A percentile compares a stretch with the other conserved stretches of the same genome.
Conservation (phyloP, 2,888 invertebrate species). For the Epinotia nisella region DNA sequence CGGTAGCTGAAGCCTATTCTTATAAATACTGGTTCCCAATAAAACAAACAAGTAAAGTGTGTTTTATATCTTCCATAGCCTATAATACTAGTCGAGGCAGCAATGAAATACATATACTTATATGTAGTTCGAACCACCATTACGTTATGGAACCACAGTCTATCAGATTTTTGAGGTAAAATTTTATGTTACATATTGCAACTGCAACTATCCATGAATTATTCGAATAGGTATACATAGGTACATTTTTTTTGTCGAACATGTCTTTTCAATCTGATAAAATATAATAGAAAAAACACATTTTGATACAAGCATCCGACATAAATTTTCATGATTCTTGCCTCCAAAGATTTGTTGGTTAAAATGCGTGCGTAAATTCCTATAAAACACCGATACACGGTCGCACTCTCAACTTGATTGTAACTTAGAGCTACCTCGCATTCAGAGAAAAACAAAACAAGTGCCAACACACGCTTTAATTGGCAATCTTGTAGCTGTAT, state of each 20-base stretch:
- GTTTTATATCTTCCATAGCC: constrained; percentile 54
- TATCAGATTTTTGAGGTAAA: constrained; percentile 65
- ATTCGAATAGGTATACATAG: too few species aligned
- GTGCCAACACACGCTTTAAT: constrained; percentile 62
- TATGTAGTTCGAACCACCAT: constrained; percentile 58
- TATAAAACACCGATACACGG: constrained; percentile 35
- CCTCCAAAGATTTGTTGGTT: not conserved
- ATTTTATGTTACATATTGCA: constrained; percentile 49
- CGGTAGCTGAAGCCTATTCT: constrained; percentile 21
- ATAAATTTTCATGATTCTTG: not conserved
- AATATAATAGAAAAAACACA: too few species aligned
- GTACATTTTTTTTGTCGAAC: too few species aligned
- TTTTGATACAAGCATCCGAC: too few species aligned
- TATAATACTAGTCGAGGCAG: constrained; percentile 58
- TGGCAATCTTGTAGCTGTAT: constrained; percentile 54
- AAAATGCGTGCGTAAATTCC: constrained; percentile 10
- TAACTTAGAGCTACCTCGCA: constrained; percentile 56
- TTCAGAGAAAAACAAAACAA: constrained; percentile 63
- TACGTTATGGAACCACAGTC: constrained; percentile 66
- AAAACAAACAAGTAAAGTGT: constrained; percentile 62
- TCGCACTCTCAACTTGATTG: constrained; percentile 45
- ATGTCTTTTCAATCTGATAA: too few species aligned
- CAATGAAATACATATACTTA: constrained; percentile 57
- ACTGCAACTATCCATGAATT: too few species aligned
- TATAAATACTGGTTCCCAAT: constrained; percentile 38